Percentiles rank a stretch among this genome's conserved stretches.
Evolutionary conservation across 2,888 invertebrate genomes (phyloP).

Genomic region (Onthophagus sagittarius): DNA sequence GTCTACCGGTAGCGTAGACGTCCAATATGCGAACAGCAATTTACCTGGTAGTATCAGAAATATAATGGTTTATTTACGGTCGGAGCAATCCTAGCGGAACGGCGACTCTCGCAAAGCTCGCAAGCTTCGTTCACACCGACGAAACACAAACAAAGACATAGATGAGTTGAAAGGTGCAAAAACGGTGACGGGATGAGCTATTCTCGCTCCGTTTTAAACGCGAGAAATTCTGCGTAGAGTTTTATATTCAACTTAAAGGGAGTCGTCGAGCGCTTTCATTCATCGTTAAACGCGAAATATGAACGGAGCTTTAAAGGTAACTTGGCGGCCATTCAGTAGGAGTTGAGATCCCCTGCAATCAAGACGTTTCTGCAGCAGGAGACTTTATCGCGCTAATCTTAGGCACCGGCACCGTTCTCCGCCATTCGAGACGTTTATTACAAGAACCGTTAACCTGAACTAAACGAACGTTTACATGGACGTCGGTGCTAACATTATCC

Average conservation of each 20-base stretch:
- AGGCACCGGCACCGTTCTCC: not conserved
- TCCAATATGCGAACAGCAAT: not conserved
- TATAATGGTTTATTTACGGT: not conserved
- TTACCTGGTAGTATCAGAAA: not conserved
- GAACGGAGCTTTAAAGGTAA: not conserved
- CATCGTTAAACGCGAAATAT: not conserved
- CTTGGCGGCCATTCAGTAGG: not conserved
- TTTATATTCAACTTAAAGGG: not conserved
- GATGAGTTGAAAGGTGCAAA: not conserved
- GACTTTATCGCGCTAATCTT: not conserved
- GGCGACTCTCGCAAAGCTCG: not conserved
- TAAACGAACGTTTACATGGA: not conserved
- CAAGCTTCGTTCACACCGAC: not conserved
- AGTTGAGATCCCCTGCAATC: not conserved
- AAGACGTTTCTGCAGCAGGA: not conserved
- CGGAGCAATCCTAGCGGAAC: not conserved
- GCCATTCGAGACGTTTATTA: not conserved
- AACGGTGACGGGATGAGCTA: not conserved
- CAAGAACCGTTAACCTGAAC: not conserved
- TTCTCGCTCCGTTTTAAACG: not conserved
- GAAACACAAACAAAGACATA: not conserved
- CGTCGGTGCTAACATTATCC: not conserved
- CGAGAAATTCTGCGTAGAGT: not conserved
- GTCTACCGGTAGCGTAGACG: not conserved
- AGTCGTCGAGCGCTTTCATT: not conserved